A percentile compares a stretch with the other conserved stretches of the same genome.
phyloP scores from a whole-genome alignment of 2,888 invertebrate species.

The Sialis lutaria region DNA sequence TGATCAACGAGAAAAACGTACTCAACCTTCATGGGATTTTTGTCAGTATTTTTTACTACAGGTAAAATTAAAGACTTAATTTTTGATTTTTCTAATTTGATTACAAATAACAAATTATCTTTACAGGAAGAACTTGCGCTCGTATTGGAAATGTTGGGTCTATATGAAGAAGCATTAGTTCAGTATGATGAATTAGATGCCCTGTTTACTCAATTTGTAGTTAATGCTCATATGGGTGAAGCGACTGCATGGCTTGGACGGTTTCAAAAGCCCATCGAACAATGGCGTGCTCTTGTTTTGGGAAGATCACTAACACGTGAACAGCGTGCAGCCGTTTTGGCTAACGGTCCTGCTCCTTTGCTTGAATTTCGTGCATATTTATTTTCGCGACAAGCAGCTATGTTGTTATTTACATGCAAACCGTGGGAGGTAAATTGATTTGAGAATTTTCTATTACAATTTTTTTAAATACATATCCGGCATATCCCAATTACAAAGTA shows the following conservation, averaged over 20 bases:
- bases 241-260: conserved; percentile 70
- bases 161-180: conserved; percentile 85
- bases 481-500: too few species aligned
- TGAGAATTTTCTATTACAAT: conserved; percentile 1
- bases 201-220: conserved; percentile 88
- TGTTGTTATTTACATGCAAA: conserved; percentile 53
- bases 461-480: too few species aligned
- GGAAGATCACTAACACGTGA: conserved; percentile 40
- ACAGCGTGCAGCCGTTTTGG: conserved; percentile 62
- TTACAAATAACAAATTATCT: conserved; percentile 2
- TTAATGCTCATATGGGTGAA: conserved; percentile 81
- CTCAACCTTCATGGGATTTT: conserved; percentile 85
- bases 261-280: conserved; percentile 62
- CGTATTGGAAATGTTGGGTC: conserved; percentile 82
- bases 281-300: conserved; percentile 68
- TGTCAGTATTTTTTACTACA: conserved; percentile 86
- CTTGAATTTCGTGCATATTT: conserved; percentile 87
- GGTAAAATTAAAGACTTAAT: conserved; percentile 27
- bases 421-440: conserved; percentile 56
- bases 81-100: neutral
- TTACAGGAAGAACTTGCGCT: conserved; percentile 87
- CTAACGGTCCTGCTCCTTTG: conserved; percentile 48
- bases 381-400: conserved; percentile 80
- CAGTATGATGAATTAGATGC: conserved; percentile 97
- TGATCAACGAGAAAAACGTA: conserved; percentile 75